Evolutionary conservation across 2,113 vertebrate genomes (phyloP), one percentile per base, ranked within the genome.

Genomic region (Hydrochoerus hydrochaeris): DNA sequence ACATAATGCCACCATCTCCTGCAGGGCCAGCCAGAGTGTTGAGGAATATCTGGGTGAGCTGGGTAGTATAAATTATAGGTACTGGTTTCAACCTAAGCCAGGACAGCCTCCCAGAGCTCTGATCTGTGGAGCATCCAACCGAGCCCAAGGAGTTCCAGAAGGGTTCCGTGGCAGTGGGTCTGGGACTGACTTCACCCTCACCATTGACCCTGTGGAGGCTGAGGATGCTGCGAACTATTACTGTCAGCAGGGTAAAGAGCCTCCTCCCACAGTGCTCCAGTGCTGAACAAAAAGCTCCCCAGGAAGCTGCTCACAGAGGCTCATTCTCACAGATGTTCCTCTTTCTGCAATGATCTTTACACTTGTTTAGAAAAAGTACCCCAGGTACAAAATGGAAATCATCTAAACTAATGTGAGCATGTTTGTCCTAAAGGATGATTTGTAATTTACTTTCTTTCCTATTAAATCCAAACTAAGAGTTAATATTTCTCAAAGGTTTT

Each of bases 1-100:
- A 89, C 3, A 17, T 35, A 93, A 77, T 6, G 95, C 96, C 49
- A 95, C 87, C 67, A 38, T 98, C 26, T 91, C 30, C 35, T 98
- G 98, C 96, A 98, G 22, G 58, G 82, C 87, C 19, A 97, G 24
- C 73, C 7, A 6, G 62, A 83, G 24, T 22, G 14, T 75, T 5
- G 9, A 12, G 24, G 58, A 22, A 24, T 5, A 26, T 60, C 1
- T 57, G 57, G 57, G 16, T 3, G 54, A 57, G 14, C 16, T 17
- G 3, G 14, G 54, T 57, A 57, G 54, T 17, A 17, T 57, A 57
- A 17, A 71, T 46, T 13, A 57, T 11, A 24, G 91, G 3, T 0
- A 30, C 17, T 87, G 93, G 90, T 85, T 93, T 85, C 62, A 88
- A 26, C 65, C 35, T 32, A 67, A 67, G 10, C 65, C 65, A 35